Percentiles rank a stretch among this genome's conserved stretches.
These are phyloP conservation scores for Leptosomus discolor DNA, from an alignment of 2,113 vertebrate species.

Conservation along the genomic window DNA sequence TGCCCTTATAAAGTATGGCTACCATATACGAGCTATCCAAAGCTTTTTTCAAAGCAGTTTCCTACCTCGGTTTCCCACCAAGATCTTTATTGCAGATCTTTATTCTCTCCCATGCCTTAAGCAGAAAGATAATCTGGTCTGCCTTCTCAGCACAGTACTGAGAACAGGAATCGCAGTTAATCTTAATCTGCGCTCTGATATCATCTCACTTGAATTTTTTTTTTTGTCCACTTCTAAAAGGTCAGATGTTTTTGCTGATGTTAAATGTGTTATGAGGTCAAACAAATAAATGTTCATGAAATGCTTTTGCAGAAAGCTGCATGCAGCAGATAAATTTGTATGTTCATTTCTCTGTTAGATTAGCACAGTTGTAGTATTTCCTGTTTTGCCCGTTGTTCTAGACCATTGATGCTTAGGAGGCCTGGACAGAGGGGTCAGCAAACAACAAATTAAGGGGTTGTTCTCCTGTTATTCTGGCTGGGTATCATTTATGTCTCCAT, in stretches of 20 bases:
- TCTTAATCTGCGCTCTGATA: background rate
- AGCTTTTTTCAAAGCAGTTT: background rate
- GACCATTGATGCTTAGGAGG: background rate
- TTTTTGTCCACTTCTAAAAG: background rate
- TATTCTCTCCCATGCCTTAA: background rate
- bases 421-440: background rate
- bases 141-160: background rate
- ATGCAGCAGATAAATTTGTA: background rate
- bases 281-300: background rate
- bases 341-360: background rate
- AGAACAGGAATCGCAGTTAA: background rate
- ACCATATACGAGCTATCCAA: background rate
- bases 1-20: background rate
- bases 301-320: background rate
- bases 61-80: background rate
- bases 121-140: background rate
- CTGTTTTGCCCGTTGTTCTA: background rate
- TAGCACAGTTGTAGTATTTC: background rate
- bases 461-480: background rate
- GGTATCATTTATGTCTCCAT: background rate
- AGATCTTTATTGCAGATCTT: background rate
- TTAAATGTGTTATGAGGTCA: conserved; percentile 8
- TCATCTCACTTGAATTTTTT: background rate
- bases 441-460: background rate
- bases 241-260: background rate